Conservation (phyloP, 2,113 vertebrate genomes). For the Crotalus helleri region DNA sequence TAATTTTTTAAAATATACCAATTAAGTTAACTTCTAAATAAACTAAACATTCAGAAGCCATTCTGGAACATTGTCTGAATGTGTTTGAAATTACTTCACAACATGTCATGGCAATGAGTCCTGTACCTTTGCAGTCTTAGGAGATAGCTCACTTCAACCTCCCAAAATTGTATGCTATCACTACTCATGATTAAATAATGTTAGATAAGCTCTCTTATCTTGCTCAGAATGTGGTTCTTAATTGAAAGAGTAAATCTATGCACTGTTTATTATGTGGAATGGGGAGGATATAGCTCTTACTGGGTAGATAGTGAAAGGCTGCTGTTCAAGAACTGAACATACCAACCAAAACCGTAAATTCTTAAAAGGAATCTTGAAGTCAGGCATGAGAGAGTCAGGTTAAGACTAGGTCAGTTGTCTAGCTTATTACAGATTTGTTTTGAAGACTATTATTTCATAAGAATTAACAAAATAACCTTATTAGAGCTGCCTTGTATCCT, state of each 20-base stretch:
- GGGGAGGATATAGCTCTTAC: not conserved
- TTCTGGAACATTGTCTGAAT: not conserved
- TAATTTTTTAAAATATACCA: not conserved
- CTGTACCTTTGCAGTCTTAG: not conserved
- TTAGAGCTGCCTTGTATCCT: not conserved
- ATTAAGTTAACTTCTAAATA: not conserved
- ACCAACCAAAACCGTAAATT: not conserved
- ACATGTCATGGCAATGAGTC: not conserved
- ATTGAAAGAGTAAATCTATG: not conserved
- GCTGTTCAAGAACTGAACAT: not conserved
- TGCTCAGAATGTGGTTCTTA: not conserved
- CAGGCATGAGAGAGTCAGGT: not conserved
- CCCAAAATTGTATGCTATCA: not conserved
- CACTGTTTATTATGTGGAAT: not conserved
- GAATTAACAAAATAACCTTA: not conserved
- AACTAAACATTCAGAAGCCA: not conserved
- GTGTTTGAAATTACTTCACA: not conserved
- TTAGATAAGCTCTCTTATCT: not conserved
- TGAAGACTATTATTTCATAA: not conserved
- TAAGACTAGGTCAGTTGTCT: not conserved
- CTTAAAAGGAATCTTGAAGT: not conserved
- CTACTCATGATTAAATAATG: not conserved
- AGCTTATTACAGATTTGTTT: not conserved
- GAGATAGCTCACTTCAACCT: not conserved
- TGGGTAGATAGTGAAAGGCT: not conserved